Conservation (phyloP, 2,797 vertebrate genomes). For the Sylvilagus floridanus region DNA sequence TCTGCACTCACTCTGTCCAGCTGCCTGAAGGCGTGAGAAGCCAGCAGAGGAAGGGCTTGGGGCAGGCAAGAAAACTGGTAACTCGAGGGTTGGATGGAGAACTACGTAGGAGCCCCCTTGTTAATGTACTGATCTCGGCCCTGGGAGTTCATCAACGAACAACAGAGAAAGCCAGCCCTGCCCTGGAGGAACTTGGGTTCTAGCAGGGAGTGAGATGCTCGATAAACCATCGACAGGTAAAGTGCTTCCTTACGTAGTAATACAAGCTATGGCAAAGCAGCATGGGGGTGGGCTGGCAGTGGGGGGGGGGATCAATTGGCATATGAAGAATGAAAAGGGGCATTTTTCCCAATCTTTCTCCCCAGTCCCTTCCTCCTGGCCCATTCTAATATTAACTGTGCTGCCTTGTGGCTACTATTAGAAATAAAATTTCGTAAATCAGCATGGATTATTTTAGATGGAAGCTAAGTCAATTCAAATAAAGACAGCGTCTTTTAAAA, state of each 20-base stretch:
- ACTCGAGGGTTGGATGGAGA: background rate
- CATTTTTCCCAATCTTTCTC: conserved; percentile 64
- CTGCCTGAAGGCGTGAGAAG: background rate
- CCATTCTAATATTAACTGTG: conserved; percentile 81
- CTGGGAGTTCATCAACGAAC: background rate
- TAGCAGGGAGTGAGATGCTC: background rate
- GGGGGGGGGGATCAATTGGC: background rate
- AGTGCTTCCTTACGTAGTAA: background rate
- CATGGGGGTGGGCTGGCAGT: background rate
- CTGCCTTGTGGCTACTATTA: conserved; percentile 78
- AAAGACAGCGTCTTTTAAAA: conserved; percentile 71
- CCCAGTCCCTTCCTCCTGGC: conserved; percentile 26
- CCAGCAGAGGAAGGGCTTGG: background rate
- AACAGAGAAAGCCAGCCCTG: background rate
- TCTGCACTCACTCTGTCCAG: background rate
- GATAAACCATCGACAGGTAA: background rate
- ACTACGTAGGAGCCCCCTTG: background rate
- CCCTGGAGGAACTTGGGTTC: fast-evolving
- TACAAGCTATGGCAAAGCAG: background rate
- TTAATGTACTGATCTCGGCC: no score
- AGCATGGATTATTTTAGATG: conserved; percentile 86
- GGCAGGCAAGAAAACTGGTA: background rate
- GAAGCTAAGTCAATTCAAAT: conserved; percentile 84
- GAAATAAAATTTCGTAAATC: conserved; percentile 85
- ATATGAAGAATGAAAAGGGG: conserved; percentile 34